phyloP scores from a whole-genome alignment of 2,888 invertebrate species.

The Anthrax anthrax region DNA sequence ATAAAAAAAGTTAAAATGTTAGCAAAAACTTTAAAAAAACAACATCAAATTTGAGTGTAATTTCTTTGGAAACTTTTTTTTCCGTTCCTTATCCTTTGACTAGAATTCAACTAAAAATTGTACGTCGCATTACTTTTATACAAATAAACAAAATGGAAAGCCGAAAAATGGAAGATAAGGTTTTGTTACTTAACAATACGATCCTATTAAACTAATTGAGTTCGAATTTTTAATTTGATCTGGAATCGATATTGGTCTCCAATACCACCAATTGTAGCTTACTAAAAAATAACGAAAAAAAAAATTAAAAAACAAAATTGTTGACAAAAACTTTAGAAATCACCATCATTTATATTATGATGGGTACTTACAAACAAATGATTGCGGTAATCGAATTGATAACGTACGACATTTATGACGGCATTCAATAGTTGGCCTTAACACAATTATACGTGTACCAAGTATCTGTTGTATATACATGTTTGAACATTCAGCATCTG shows the following conservation, averaged over 20 bases:
- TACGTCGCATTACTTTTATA: no score
- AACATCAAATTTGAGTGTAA: no score
- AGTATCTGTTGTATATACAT: slow-evolving; percentile 58
- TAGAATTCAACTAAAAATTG: no score
- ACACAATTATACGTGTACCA: slow-evolving; percentile 55
- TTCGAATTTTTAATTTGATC: slow-evolving; percentile 41
- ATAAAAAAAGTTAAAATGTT: no score
- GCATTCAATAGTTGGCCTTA: slow-evolving; percentile 68
- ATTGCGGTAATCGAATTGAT: slow-evolving; percentile 52
- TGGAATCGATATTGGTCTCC: slow-evolving; percentile 53
- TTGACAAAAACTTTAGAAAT: no score
- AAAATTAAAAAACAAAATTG: neutral
- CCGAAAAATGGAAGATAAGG: no score
- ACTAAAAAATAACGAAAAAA: slow-evolving; percentile 37
- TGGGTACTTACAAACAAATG: slow-evolving; percentile 58
- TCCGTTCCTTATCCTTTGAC: no score
- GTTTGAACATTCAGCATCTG: slow-evolving; percentile 70
- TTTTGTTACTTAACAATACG: slow-evolving; percentile 52
- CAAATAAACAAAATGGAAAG: no score
- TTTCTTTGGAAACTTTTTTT: no score
- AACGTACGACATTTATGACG: slow-evolving; percentile 52
- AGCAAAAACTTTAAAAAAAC: no score
- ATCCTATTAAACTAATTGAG: slow-evolving; percentile 49
- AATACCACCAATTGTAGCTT: slow-evolving; percentile 66
- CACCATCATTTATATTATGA: slow-evolving; percentile 1